These are phyloP conservation scores for Drosophila azteca DNA, from an alignment of 1,140 invertebrate genomes.

Conservation along the genomic window DNA sequence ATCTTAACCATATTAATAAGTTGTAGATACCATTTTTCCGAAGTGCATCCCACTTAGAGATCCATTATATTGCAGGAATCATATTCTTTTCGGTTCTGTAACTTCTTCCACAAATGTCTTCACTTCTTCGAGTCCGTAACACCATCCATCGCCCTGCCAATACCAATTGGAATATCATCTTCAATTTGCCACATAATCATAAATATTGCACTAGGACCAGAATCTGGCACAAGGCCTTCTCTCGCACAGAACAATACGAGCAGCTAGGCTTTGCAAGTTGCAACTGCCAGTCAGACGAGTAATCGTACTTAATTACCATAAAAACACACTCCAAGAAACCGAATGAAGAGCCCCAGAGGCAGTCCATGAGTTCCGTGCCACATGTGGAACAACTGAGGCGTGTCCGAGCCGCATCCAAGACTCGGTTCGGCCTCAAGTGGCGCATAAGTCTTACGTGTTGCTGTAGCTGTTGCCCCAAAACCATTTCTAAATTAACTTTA, in stretches of 20 bases:
- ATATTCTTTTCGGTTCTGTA: too few relatives aligned
- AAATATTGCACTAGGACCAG: slow-evolving; percentile 45
- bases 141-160: slow-evolving; percentile 3
- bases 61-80: too few relatives aligned
- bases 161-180: slow-evolving; percentile 31
- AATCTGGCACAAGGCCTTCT: slow-evolving; percentile 63
- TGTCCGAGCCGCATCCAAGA: slow-evolving; percentile 17
- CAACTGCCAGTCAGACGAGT: slow-evolving; percentile 38
- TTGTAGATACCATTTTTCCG: too few relatives aligned
- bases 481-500: slow-evolving; percentile 20
- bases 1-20: background rate
- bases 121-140: too few relatives aligned
- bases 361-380: slow-evolving; percentile 55
- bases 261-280: slow-evolving; percentile 26
- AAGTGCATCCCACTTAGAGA: too few relatives aligned
- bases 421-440: slow-evolving; percentile 1
- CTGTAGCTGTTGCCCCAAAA: slow-evolving; percentile 3
- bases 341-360: slow-evolving; percentile 17
- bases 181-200: slow-evolving; percentile 35
- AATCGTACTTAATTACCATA: slow-evolving; percentile 58
- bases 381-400: slow-evolving; percentile 61
- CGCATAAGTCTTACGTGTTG: slow-evolving; percentile 21
- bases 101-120: too few relatives aligned
- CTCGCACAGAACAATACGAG: slow-evolving; percentile 42
- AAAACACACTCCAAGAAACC: slow-evolving; percentile 10